Percentiles rank a stretch among this genome's conserved stretches.
These are phyloP conservation scores for Rhinogobio ventralis DNA, from an alignment of 2,797 vertebrate species.

Conservation along the genomic window DNA sequence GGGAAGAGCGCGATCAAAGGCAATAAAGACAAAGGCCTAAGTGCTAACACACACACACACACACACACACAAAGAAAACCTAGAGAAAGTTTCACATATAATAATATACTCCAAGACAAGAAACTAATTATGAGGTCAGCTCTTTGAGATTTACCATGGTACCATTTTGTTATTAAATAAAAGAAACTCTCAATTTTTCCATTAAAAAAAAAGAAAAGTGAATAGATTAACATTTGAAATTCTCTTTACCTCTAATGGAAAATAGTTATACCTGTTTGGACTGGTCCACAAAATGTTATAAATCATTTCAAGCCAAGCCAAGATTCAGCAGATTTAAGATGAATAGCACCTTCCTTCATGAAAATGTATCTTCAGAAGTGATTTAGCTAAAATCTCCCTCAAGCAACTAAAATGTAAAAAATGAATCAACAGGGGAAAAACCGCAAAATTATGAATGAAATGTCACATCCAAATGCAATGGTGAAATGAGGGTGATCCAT, in stretches of 20 bases:
- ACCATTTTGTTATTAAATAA: neutral
- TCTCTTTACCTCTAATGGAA: neutral
- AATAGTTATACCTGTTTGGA: conserved; percentile 11
- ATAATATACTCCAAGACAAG: neutral
- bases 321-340: conserved; percentile 67
- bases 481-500: conserved; percentile 85
- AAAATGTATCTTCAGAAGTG: conserved; percentile 76
- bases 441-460: conserved; percentile 90
- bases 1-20: conserved; percentile 55
- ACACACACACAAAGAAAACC: neutral
- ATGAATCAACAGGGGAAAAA: conserved; percentile 75
- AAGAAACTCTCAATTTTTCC: neutral
- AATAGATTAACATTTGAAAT: neutral
- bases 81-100: conserved; percentile 22
- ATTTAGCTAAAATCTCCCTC: conserved; percentile 79
- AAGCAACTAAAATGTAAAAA: conserved; percentile 81
- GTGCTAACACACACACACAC: conserved; percentile 25
- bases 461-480: conserved; percentile 82
- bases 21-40: conserved; percentile 50
- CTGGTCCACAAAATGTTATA: conserved; percentile 6
- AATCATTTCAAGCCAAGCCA: conserved; percentile 31
- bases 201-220: neutral
- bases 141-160: neutral
- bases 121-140: conserved; percentile 15
- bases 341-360: conserved; percentile 60